Conservation (phyloP, 2,797 vertebrate species). For the Hypotaenidia philippensis region DNA sequence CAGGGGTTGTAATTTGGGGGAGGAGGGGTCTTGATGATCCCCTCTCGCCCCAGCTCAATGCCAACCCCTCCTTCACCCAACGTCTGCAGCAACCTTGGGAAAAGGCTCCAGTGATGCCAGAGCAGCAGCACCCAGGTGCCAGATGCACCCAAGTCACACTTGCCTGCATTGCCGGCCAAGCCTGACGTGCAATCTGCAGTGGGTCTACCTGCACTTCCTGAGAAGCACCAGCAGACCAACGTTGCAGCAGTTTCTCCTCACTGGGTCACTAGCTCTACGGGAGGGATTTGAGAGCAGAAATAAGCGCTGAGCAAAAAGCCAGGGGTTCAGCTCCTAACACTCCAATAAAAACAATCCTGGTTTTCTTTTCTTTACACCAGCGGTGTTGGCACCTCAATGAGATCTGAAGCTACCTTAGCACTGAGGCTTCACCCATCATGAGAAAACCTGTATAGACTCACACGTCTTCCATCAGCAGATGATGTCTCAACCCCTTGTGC, state of each 20-base stretch:
- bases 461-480: background rate
- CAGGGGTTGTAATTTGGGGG: background rate
- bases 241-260: background rate
- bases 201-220: background rate
- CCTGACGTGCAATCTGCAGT: background rate
- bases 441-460: fast-evolving
- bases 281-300: background rate
- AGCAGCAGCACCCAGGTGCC: background rate
- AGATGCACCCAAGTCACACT: background rate
- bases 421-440: background rate
- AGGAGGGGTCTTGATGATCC: background rate
- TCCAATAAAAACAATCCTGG: fast-evolving
- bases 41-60: background rate
- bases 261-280: background rate
- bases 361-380: background rate
- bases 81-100: background rate
- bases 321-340: fast-evolving
- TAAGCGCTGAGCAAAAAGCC: background rate
- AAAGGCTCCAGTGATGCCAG: background rate
- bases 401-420: background rate
- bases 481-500: background rate
- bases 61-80: background rate
- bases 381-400: background rate
- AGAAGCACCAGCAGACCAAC: background rate
- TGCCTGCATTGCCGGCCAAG: background rate